A percentile compares a stretch with the other conserved stretches of the same genome.
Evolutionary conservation across 2,113 vertebrate species (phyloP).

Genomic region (Tragelaphus buxtoni): DNA sequence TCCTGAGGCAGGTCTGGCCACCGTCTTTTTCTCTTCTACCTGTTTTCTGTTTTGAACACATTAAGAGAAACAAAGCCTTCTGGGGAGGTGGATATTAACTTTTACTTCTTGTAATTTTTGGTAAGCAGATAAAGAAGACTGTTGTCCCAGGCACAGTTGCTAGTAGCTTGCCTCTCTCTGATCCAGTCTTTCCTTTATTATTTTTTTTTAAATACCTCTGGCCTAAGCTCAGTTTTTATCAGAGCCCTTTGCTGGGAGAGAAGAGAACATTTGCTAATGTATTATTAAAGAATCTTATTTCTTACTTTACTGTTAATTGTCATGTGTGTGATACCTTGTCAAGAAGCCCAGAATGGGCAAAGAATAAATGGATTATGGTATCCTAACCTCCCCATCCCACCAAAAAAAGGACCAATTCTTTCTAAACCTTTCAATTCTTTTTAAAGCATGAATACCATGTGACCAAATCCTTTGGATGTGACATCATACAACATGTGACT

Average conservation of each 20-base stretch:
- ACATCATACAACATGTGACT: background rate
- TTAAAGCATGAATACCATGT: background rate
- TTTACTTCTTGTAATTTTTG: background rate
- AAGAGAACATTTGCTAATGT: background rate
- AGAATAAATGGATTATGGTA: slow-evolving; percentile 14
- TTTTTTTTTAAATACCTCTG: background rate
- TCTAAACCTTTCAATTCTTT: background rate
- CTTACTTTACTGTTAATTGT: background rate
- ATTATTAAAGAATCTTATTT: background rate
- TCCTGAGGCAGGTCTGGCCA: background rate
- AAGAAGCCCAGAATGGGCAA: background rate
- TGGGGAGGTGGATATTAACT: background rate
- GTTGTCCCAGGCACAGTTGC: background rate
- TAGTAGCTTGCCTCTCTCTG: background rate
- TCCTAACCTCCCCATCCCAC: background rate
- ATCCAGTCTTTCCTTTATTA: background rate
- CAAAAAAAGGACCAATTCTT: background rate
- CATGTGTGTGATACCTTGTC: background rate
- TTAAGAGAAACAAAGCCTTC: background rate
- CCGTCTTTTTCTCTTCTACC: background rate
- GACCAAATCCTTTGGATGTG: background rate
- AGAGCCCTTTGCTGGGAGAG: background rate
- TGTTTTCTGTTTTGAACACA: background rate
- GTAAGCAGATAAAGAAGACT: background rate
- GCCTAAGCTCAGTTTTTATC: background rate